Percentiles rank a stretch among this genome's conserved stretches.
These are phyloP conservation scores for Vicugna pacos DNA, from an alignment of 2,113 vertebrate genomes.

Conservation along the genomic window DNA sequence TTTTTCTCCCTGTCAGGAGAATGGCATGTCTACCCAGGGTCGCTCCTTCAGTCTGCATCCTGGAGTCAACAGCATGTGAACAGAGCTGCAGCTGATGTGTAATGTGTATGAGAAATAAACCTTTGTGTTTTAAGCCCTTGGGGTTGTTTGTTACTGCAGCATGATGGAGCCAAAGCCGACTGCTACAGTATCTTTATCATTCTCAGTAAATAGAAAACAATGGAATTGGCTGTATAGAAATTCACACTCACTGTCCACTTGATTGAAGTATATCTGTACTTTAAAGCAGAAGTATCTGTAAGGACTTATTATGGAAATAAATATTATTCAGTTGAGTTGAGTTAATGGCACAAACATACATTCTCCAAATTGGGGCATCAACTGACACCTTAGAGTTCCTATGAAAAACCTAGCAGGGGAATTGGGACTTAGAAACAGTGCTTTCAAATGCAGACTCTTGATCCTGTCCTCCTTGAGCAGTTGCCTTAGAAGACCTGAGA, in stretches of 20 bases:
- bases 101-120: not conserved
- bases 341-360: not conserved
- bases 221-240: not conserved
- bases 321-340: not conserved
- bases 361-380: not conserved
- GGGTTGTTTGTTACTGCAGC: not conserved
- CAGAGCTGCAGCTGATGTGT: not conserved
- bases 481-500: slow-evolving; percentile 31
- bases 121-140: not conserved
- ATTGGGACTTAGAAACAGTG: not conserved
- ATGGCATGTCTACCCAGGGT: accelerated
- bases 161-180: not conserved
- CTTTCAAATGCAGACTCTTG: not conserved
- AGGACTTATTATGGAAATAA: not conserved
- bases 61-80: not conserved
- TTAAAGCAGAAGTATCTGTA: not conserved
- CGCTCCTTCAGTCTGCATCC: not conserved
- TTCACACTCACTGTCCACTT: not conserved
- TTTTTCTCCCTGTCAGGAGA: not conserved
- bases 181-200: not conserved
- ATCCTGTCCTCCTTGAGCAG: not conserved
- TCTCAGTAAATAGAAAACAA: not conserved
- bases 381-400: not conserved
- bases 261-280: not conserved
- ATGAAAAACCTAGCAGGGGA: not conserved